Percentiles rank a stretch among this genome's conserved stretches.
phyloP scores from a whole-genome alignment of 2,113 vertebrate species.

The Solea senegalensis region DNA sequence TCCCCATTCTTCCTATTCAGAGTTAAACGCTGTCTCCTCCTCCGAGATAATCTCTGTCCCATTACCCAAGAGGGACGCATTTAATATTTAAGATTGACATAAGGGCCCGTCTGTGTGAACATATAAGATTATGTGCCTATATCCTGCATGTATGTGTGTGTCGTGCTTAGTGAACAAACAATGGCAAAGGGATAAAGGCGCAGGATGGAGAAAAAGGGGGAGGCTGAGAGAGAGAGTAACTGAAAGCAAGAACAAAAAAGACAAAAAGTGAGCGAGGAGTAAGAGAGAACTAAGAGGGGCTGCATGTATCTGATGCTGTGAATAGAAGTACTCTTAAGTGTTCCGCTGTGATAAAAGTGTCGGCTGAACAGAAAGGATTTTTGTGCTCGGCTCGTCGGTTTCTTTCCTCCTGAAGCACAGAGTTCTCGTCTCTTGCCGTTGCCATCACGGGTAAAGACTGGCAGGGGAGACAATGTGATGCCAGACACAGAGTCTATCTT shows the following conservation, averaged over 20 bases:
- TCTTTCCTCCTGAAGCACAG: conserved; percentile 34
- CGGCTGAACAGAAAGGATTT: conserved; percentile 48
- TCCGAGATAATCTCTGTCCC: conserved; percentile 64
- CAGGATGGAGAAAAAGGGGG: neutral
- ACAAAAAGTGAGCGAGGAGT: neutral
- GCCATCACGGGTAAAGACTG: conserved; percentile 36
- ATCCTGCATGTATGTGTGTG: conserved; percentile 22
- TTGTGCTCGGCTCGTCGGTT: conserved; percentile 37
- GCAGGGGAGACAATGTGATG: neutral
- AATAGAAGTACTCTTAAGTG: conserved; percentile 50
- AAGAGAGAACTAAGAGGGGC: conserved; percentile 24
- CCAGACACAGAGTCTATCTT: conserved; percentile 2
- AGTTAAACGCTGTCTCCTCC: conserved; percentile 53
- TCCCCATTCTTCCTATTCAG: conserved; percentile 12
- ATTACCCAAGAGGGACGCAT: conserved; percentile 65
- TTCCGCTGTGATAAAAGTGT: conserved; percentile 54
- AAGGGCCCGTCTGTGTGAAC: too few relatives aligned
- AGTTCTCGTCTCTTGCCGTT: conserved; percentile 23
- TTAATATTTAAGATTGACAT: conserved; percentile 62
- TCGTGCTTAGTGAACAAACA: conserved; percentile 3
- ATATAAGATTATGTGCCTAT: conserved; percentile 22
- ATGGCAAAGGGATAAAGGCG: neutral
- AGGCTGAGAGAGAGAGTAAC: conserved; percentile 16
- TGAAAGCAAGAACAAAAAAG: neutral
- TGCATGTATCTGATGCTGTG: conserved; percentile 27